These are phyloP conservation scores for Salvelinus fontinalis DNA, from an alignment of 2,113 vertebrate species.

Conservation along the genomic window DNA sequence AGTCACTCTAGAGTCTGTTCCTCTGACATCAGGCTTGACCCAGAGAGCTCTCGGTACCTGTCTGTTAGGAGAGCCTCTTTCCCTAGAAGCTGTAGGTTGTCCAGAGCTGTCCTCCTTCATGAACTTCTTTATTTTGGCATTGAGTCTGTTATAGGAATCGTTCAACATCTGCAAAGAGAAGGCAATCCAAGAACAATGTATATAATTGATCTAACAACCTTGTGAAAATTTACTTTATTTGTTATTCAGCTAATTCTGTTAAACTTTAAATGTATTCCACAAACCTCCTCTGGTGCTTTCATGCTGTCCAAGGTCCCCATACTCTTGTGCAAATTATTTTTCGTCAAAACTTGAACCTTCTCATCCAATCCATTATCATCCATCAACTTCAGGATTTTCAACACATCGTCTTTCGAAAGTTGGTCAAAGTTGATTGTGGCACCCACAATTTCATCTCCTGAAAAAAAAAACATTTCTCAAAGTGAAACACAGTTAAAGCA, in stretches of 20 bases:
- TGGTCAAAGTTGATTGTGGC: constrained; percentile 67
- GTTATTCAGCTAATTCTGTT: too few relatives aligned
- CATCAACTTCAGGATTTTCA: constrained; percentile 64
- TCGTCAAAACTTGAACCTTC: constrained; percentile 58
- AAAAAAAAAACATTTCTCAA: constrained; percentile 22
- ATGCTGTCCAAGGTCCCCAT: constrained; percentile 53
- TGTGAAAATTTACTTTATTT: too few relatives aligned
- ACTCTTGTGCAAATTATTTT: constrained; percentile 57
- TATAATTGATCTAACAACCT: too few relatives aligned
- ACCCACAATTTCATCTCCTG: constrained; percentile 70
- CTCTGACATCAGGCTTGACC: constrained; percentile 21
- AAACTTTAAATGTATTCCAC: constrained; percentile 17
- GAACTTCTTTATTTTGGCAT: constrained; percentile 71
- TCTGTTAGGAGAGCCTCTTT: background rate
- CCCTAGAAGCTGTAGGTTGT: constrained; percentile 3
- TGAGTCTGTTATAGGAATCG: constrained; percentile 74
- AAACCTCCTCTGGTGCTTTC: constrained; percentile 60
- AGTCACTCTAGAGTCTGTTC: too few relatives aligned
- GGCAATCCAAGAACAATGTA: too few relatives aligned
- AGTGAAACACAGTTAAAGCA: background rate
- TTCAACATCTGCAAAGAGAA: constrained; percentile 65
- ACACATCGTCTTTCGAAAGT: constrained; percentile 65
- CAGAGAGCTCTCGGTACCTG: constrained; percentile 13
- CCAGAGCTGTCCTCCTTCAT: constrained; percentile 45
- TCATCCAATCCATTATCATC: constrained; percentile 58